Percentiles rank a stretch among this genome's conserved stretches.
These are phyloP conservation scores for Rugalucina vietnamica DNA, from an alignment of 2,888 invertebrate genomes.

Conservation along the genomic window DNA sequence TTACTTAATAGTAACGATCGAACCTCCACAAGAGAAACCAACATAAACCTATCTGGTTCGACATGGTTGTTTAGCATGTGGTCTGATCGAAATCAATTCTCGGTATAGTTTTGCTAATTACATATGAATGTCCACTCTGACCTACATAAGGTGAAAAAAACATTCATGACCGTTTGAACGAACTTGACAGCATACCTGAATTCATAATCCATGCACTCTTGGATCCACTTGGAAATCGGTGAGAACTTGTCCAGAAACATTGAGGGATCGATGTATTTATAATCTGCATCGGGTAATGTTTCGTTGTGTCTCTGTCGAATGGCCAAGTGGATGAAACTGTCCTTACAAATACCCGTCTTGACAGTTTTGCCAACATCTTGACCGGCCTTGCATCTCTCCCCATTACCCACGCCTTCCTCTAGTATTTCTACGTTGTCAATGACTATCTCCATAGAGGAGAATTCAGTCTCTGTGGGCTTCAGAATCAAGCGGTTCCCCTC, in stretches of 20 bases:
- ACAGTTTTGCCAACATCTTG: slow-evolving; percentile 40
- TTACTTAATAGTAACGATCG: no score
- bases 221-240: slow-evolving; percentile 65
- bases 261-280: slow-evolving; percentile 67
- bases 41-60: no score
- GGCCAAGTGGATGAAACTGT: slow-evolving; percentile 63
- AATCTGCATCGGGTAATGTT: slow-evolving; percentile 46
- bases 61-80: no score
- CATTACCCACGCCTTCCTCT: neutral
- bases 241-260: slow-evolving; percentile 62
- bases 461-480: slow-evolving; percentile 57
- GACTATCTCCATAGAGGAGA: slow-evolving; percentile 61
- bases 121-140: no score
- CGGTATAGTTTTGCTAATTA: no score
- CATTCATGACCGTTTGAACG: no score
- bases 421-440: slow-evolving; percentile 61
- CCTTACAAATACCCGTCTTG: slow-evolving; percentile 27
- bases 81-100: no score
- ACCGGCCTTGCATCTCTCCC: slow-evolving; percentile 32
- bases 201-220: slow-evolving; percentile 68
- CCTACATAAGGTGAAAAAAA: no score
- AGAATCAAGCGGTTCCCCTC: slow-evolving; percentile 52
- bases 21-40: no score
- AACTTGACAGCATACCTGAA: slow-evolving; percentile 41
- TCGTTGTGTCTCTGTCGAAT: slow-evolving; percentile 46